phyloP scores from a whole-genome alignment of 2,888 invertebrate species.

The Arrhopalites spinosus region DNA sequence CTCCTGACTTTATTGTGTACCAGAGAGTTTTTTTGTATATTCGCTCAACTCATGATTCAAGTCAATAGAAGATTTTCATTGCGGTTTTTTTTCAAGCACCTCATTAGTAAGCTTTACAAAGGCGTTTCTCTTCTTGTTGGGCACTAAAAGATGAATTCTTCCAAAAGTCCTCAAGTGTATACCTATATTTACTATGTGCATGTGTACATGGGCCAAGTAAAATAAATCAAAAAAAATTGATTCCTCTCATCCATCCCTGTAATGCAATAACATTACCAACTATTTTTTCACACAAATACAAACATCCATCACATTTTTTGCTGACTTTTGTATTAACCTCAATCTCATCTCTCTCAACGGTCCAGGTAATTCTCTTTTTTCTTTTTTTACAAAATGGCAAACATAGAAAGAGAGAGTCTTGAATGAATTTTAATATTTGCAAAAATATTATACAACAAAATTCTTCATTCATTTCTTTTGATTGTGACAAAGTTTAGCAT shows the following conservation, averaged over 20 bases:
- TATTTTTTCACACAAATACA: background rate
- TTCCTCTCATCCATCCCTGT: background rate
- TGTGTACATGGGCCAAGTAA: constrained; percentile 11
- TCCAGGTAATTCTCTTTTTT: no score
- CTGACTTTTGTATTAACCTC: background rate
- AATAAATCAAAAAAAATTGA: constrained; percentile 26
- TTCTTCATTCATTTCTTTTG: no score
- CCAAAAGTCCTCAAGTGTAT: background rate
- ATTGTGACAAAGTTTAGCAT: no score
- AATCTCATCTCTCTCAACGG: no score
- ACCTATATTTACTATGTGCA: background rate
- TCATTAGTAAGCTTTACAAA: constrained; percentile 16
- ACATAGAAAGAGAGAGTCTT: no score
- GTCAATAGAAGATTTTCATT: constrained; percentile 14
- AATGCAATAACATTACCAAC: no score
- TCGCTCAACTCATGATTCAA: background rate
- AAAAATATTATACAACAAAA: no score
- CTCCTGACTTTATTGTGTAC: no score
- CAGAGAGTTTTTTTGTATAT: background rate
- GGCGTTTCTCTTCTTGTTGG: constrained; percentile 2
- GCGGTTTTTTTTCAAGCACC: constrained; percentile 12
- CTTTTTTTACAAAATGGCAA: no score
- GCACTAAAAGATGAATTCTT: constrained; percentile 9
- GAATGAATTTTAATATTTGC: no score
- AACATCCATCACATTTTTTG: background rate